Conservation (phyloP, 2,797 vertebrate genomes). For the Meda fulgida region DNA sequence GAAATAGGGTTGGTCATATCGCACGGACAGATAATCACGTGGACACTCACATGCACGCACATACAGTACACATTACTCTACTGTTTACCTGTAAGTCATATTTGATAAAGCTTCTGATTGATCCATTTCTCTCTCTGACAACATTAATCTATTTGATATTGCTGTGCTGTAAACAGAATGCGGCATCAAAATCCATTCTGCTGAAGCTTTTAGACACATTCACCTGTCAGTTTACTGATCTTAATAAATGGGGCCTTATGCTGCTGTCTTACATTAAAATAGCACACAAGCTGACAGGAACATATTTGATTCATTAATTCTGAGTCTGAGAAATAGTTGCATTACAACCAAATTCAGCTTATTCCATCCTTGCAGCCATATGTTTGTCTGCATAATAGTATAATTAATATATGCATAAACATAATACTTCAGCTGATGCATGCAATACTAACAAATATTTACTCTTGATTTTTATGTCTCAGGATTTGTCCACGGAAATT, state of each 20-base stretch:
- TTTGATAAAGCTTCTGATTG: slow-evolving; percentile 51
- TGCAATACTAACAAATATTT: background rate
- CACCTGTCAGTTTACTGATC: slow-evolving; percentile 55
- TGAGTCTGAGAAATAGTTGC: background rate
- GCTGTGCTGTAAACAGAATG: slow-evolving; percentile 48
- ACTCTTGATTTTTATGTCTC: background rate
- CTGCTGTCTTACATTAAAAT: slow-evolving; percentile 13
- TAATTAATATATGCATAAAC: slow-evolving; percentile 11
- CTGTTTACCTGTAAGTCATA: slow-evolving; percentile 39
- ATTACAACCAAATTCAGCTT: slow-evolving; percentile 6
- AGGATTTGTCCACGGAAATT: background rate
- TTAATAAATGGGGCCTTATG: slow-evolving; percentile 46
- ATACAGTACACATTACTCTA: background rate
- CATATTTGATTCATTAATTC: background rate
- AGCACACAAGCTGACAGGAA: slow-evolving; percentile 24
- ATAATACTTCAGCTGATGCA: background rate
- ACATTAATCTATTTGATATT: slow-evolving; percentile 47
- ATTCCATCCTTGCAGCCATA: slow-evolving; percentile 30
- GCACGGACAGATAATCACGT: slow-evolving; percentile 9
- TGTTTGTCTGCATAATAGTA: slow-evolving; percentile 7
- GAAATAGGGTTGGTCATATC: slow-evolving; percentile 41
- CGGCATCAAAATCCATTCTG: slow-evolving; percentile 48
- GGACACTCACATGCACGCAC: background rate
- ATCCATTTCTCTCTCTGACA: slow-evolving; percentile 46
- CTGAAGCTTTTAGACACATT: slow-evolving; percentile 43